Evolutionary conservation across 2,113 vertebrate genomes (phyloP).

Genomic region (Acrocephalus arundinaceus): DNA sequence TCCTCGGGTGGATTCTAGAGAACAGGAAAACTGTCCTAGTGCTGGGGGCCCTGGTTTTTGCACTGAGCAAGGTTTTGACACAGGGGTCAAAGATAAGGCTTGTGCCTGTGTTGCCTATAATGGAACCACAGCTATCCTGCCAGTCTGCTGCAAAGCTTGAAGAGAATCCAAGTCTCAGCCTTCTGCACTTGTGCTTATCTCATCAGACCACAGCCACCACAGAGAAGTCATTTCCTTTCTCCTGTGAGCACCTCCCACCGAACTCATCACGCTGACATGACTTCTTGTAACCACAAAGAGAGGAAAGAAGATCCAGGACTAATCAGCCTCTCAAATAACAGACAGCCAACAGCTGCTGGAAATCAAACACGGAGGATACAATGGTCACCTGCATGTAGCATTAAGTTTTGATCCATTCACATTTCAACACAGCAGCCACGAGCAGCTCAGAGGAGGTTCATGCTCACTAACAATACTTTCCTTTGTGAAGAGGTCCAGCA

Average conservation of each 20-base stretch:
- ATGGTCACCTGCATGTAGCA: accelerated
- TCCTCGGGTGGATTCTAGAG: not conserved
- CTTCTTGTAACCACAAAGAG: not conserved
- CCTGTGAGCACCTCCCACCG: not conserved
- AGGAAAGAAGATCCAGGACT: not conserved
- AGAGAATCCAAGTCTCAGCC: not conserved
- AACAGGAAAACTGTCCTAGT: not conserved
- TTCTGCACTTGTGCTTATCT: conserved; percentile 35
- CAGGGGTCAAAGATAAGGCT: not conserved
- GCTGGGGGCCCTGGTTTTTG: not conserved
- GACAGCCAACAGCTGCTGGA: not conserved
- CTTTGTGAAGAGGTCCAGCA: not conserved
- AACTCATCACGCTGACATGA: not conserved
- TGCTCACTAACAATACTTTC: not conserved
- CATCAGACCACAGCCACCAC: not conserved
- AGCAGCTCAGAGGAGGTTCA: not conserved
- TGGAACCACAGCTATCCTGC: not conserved
- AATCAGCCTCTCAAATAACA: not conserved
- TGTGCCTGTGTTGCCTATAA: not conserved
- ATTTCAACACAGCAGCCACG: not conserved
- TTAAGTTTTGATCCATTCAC: not conserved
- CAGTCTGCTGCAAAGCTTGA: not conserved
- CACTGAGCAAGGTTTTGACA: not conserved
- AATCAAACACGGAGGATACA: not conserved
- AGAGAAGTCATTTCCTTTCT: conserved; percentile 8